Base-by-base conservation (phyloP, 2,797 vertebrate species). In the Chiroxiphia lanceolata region DNA sequence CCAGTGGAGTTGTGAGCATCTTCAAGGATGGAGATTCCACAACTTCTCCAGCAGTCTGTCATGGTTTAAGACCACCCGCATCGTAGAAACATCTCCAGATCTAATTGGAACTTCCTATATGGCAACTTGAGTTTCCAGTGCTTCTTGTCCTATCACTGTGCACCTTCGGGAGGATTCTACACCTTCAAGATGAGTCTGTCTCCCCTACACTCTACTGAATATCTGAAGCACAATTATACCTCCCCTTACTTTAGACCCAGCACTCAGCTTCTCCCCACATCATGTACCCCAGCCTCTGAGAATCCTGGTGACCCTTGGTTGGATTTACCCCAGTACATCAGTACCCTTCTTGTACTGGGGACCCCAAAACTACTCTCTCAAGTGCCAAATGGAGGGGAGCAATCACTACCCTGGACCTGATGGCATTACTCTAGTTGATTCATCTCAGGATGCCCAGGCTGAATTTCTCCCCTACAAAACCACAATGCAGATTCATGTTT, bases 161-260 rank as follows among this genome's bases (percentile, higher is more conserved):
- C 12, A 69, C 44, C 5, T 70, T 67, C 34, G 81, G 42, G 22
- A 57, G 9, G 11, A 56, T 25, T 54, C 59, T 69, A 13, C 6
- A 40, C 7, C 25, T 57, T 12, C 44, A 74, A 42, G 15, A 64
- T 1, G 3, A 44, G 3, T 20, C 14, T 51, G 17, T 36, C 2
- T 34, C 6, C 4, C 0, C 5, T 45, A 3, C 5, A 7, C 3
- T 45, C 47, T 45, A 3, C 14, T 44, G 42, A 31, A 7, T 69
- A n/a, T 3, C 27, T 50, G 36, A 69, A 85, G 9, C 42, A 75
- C 21, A 75, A 12, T 26, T 34, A 5, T 11, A 45, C 23, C 12
- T 51, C 25, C 4, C 47, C 15, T 15, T 21, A 31, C 23, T 9
- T 57, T 27, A 63, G 12, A 45, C 29, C 12, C 29, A 63, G 14